Base-by-base conservation (phyloP, 2,888 invertebrate genomes). In the Drosophila multiciliata region DNA sequence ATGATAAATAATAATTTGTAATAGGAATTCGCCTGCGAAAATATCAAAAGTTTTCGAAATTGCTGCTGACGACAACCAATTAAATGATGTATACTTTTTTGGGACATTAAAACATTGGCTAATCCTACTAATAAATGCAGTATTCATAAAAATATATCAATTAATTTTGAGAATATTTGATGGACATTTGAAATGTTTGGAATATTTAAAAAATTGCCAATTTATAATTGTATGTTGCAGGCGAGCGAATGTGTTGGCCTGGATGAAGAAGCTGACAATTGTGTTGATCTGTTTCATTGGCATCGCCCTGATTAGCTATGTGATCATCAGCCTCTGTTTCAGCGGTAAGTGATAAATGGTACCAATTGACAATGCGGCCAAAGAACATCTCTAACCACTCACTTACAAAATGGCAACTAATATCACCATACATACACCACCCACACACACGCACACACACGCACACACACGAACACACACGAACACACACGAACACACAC, bases 201-300 rank as follows among this genome's bases (percentile, higher is more conserved):
- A 23, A 23, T 45, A 8, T 23, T 1, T 6, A 11, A 11, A 20
- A 23, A 23, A 15, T 23, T 15, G 8, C 2, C 2, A 1, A 45
- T 15, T 35, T 15, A 3, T 45, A 29, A 38, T 59, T 59, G 40
- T 33, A 20, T 68, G 29, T 72, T 68, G 36, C 67, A 92, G 92
- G 89, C 91, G 91, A 66, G 92, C 87, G 48, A 91, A 89, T 63
- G 66, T 92, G 15, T 75, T 92, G 73, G 91, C 90, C 82, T 92
- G 92, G 91, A 92, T 92, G 91, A 92, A 92, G 73, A 92, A 92
- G 69, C 78, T 92, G 64, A 92, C 92, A 70, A 92, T 92, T 62
- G 91, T 89, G 54, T 73, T 92, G 35, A 92, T 92, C 75, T 92
- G 92, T 70, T 92, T 92, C 58, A 87, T 92, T 65, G 92, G 92